phyloP scores from a whole-genome alignment of 1,140 invertebrate genomes.

The Drosophila mojavensis region DNA sequence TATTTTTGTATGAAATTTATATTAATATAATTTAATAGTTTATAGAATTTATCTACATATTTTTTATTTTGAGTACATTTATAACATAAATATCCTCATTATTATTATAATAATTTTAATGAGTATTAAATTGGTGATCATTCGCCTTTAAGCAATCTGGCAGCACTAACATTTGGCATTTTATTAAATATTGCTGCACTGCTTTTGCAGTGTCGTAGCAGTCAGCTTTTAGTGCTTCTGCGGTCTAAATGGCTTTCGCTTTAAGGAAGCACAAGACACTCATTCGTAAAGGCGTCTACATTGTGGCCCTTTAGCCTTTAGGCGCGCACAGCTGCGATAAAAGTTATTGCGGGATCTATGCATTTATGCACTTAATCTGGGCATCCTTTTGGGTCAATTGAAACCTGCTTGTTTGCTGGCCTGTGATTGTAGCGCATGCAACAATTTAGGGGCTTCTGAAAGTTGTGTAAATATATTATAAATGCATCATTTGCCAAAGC shows the following conservation, averaged over 20 bases:
- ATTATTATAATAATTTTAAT: too few relatives aligned
- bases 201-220: background rate
- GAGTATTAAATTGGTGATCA: too few relatives aligned
- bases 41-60: too few relatives aligned
- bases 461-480: constrained; percentile 8
- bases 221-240: background rate
- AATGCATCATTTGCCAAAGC: constrained; percentile 22
- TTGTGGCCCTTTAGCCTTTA: background rate
- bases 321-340: background rate
- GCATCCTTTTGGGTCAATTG: background rate
- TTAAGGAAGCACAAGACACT: background rate
- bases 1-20: too few relatives aligned
- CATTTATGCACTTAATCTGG: background rate
- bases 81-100: too few relatives aligned
- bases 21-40: too few relatives aligned
- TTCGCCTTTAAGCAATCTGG: background rate
- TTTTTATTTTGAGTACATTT: too few relatives aligned
- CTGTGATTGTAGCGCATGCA: background rate
- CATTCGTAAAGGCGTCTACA: constrained; percentile 4
- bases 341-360: background rate
- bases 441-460: constrained; percentile 22
- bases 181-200: too few relatives aligned
- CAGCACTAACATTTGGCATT: too few relatives aligned
- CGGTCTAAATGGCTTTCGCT: background rate
- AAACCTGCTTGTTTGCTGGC: background rate